Conservation (phyloP, 1,140 invertebrate genomes). For the Atta cephalotes region DNA sequence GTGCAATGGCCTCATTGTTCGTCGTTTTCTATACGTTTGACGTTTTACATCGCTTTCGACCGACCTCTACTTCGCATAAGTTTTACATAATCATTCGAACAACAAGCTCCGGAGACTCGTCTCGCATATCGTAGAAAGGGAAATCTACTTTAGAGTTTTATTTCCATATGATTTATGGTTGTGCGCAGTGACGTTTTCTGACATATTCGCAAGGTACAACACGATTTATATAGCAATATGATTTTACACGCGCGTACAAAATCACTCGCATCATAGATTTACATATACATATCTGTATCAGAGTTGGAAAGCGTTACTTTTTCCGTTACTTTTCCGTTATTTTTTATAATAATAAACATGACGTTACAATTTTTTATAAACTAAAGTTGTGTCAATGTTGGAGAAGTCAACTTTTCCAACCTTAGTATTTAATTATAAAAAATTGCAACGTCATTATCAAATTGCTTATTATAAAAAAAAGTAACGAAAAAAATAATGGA, state of each 20-base stretch:
- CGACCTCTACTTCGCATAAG: conserved; percentile 47
- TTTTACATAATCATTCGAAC: conserved; percentile 54
- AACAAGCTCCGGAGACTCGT: conserved; percentile 15
- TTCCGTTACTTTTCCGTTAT: no score
- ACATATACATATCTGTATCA: no score
- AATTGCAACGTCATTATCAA: no score
- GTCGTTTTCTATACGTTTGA: conserved; percentile 21
- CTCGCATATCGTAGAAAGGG: conserved; percentile 20
- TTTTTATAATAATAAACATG: no score
- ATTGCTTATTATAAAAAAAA: no score
- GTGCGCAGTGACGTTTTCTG: background rate
- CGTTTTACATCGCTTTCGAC: conserved; percentile 32
- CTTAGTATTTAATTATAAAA: no score
- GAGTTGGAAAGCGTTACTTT: no score
- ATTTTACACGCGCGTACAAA: background rate
- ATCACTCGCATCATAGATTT: no score
- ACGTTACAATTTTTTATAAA: no score
- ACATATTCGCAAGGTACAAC: background rate
- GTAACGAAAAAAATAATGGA: no score
- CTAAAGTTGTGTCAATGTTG: no score
- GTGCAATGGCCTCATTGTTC: background rate
- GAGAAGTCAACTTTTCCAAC: no score
- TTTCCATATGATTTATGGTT: conserved; percentile 47
- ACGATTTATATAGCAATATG: background rate
- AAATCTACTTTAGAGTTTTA: conserved; percentile 48